Base-by-base conservation (phyloP, 2,113 vertebrate species). In the Nyctibius bracteatus region DNA sequence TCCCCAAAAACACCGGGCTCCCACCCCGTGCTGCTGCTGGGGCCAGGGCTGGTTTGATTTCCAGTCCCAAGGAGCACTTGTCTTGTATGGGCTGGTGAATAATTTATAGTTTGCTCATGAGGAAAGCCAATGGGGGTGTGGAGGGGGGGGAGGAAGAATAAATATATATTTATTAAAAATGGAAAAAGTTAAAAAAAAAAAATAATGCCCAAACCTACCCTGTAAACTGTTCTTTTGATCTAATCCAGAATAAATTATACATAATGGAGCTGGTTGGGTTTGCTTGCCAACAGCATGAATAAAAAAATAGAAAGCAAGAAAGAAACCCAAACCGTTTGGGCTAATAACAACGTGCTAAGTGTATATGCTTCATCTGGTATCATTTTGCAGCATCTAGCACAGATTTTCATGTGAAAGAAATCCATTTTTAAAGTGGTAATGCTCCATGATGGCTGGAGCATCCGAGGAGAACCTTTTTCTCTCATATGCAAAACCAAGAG, bases 111-210 rank as follows among this genome's bases (percentile, higher is more conserved):
- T 68, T 47, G 23, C n/a, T 94, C 63, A 24, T 19, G 47, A 97
- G 39, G 72, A 68, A 67, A 74, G 37, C 49, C 91, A 87, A 47
- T 1, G 30, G 81, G 63, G 47, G 17, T 3, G 68, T 3, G 5
- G 39, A 41, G 33, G 5, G 6, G 7, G 43, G 35, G 6, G 7
- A 39, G 35, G 33, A 6, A 55, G 39, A 84, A 74, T 77, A 85
- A 66, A 88, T 82, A 96, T 92, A 54, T 80, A 91, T 88, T 94
- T 86, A 83, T 92, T 91, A 95, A 96, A 95, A 74, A 95, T 82
- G 70, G 67, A 58, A 70, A 95, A 75, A 93, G 39, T 71, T 46
- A 8, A 66, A 66, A 51, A 81, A 57, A 61, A 65, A 55, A 44
- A 84, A 90, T 77, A 88, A 92, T 66, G 70, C 81, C 78, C 87